Evolutionary conservation across 2,113 vertebrate genomes (phyloP).

Genomic region (Salvelinus fontinalis): DNA sequence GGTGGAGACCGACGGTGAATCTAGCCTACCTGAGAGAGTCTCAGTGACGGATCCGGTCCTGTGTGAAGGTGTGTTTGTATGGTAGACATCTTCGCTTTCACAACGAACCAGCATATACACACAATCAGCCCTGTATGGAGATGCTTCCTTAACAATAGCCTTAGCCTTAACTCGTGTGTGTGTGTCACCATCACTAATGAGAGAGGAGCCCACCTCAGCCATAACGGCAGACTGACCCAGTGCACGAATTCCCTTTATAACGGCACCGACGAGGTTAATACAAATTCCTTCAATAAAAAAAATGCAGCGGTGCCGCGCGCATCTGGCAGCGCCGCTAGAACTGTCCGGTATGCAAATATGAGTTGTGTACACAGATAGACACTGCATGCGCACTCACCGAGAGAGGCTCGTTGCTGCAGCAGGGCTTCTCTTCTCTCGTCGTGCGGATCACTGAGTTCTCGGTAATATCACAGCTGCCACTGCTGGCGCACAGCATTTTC

Average conservation of each 20-base stretch:
- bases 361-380: constrained; percentile 60
- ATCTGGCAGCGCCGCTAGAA: constrained; percentile 52
- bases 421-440: constrained; percentile 52
- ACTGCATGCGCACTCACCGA: constrained; percentile 70
- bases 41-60: not conserved
- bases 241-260: constrained; percentile 40
- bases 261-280: constrained; percentile 64
- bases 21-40: not conserved
- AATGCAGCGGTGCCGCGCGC: constrained; percentile 59
- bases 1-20: not conserved
- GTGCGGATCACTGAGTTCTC: constrained; percentile 74
- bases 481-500: constrained; percentile 79
- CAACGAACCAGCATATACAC: too few relatives aligned
- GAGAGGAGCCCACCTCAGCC: constrained; percentile 29
- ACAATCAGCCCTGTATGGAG: too few relatives aligned
- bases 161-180: constrained; percentile 6
- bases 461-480: constrained; percentile 66
- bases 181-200: constrained; percentile 29
- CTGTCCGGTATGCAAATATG: constrained; percentile 51
- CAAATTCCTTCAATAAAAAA: constrained; percentile 54
- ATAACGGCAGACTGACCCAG: constrained; percentile 58
- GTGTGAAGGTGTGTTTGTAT: constrained; percentile 15
- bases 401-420: constrained; percentile 63
- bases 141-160: too few relatives aligned
- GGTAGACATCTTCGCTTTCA: not conserved